Evolutionary conservation across 2,888 invertebrate genomes (phyloP).

Genomic region (Orgyia antiqua): DNA sequence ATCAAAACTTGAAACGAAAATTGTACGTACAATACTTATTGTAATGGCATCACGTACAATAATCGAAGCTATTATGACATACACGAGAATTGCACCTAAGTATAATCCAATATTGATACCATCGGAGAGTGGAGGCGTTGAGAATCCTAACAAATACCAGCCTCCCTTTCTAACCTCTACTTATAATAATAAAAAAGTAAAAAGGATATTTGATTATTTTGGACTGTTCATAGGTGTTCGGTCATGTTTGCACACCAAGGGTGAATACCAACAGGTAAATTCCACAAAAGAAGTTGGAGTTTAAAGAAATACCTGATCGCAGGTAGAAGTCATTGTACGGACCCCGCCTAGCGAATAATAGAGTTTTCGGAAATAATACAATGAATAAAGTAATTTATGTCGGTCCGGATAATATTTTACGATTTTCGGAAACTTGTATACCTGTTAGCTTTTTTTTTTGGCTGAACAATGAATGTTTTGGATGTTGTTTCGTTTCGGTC

Average conservation of each 20-base stretch:
- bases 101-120: slow-evolving; percentile 77
- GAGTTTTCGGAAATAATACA: slow-evolving; percentile 74
- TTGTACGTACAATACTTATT: slow-evolving; percentile 54
- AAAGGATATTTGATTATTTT: slow-evolving; percentile 21
- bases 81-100: slow-evolving; percentile 72
- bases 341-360: slow-evolving; percentile 65
- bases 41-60: slow-evolving; percentile 76
- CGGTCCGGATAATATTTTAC: slow-evolving; percentile 56
- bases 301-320: slow-evolving; percentile 60
- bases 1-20: slow-evolving; percentile 57
- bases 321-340: slow-evolving; percentile 64
- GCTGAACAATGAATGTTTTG: slow-evolving; percentile 53
- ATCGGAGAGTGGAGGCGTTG: slow-evolving; percentile 56
- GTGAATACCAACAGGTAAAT: slow-evolving; percentile 62
- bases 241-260: slow-evolving; percentile 61
- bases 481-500: slow-evolving; percentile 59
- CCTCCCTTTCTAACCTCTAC: slow-evolving; percentile 24
- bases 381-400: slow-evolving; percentile 72
- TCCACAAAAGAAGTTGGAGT: slow-evolving; percentile 67
- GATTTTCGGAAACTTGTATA: slow-evolving; percentile 60
- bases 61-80: slow-evolving; percentile 75
- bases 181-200: slow-evolving; percentile 29
- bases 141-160: slow-evolving; percentile 25
- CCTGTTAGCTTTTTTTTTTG: slow-evolving; percentile 38
- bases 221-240: slow-evolving; percentile 48